Percentiles rank a stretch among this genome's conserved stretches.
Evolutionary conservation across 2,888 invertebrate species (phyloP).

Genomic region (Cantharis flavilabris): DNA sequence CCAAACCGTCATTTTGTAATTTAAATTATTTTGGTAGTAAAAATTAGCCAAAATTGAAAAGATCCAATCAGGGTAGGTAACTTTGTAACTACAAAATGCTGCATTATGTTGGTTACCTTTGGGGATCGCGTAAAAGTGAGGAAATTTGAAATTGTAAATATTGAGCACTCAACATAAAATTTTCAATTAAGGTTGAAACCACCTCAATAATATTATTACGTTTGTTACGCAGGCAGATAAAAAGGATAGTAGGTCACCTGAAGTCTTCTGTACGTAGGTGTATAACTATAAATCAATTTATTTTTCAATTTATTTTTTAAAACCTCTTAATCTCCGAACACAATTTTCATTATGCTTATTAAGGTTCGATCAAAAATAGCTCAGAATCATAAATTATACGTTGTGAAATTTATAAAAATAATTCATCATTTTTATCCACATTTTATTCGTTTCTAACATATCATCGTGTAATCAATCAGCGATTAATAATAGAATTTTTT

Average conservation of each 20-base stretch:
- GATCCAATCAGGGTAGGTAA: not conserved
- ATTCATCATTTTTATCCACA: conserved; percentile 1
- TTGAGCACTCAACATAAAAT: not conserved
- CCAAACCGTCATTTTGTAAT: not conserved
- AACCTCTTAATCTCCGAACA: not conserved
- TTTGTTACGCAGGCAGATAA: not conserved
- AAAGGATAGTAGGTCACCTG: not conserved
- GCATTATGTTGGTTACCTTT: not conserved
- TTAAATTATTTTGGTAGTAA: not conserved
- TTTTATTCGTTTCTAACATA: not conserved
- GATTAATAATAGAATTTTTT: not conserved
- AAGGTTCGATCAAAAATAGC: not conserved
- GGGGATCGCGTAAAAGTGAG: not conserved
- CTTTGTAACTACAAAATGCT: no score
- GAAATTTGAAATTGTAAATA: not conserved
- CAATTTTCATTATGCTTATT: not conserved
- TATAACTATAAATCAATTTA: not conserved
- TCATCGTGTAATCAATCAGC: conserved; percentile 1
- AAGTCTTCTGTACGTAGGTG: not conserved
- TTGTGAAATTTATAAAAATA: not conserved
- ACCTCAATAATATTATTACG: not conserved
- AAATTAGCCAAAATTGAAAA: not conserved
- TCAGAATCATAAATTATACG: not conserved
- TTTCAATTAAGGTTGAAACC: not conserved
- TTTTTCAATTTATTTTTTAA: not conserved